Evolutionary conservation across 2,113 vertebrate species (phyloP).

Genomic region (Ptyas mucosa): DNA sequence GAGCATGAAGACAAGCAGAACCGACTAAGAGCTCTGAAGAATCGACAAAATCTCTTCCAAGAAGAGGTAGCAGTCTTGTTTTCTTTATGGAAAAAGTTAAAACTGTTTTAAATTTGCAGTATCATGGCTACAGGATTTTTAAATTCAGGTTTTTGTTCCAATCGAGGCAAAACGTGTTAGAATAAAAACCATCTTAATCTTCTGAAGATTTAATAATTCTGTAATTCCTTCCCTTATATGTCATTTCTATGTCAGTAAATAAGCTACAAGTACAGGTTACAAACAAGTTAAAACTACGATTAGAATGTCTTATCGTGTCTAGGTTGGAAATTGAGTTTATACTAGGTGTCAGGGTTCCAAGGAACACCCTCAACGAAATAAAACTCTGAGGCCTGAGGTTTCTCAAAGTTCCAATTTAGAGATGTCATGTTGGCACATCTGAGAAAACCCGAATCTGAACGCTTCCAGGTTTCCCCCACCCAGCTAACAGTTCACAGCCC

Average conservation of each 20-base stretch:
- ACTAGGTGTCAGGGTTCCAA: too few species aligned
- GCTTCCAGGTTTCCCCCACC: too few species aligned
- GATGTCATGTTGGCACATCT: too few species aligned
- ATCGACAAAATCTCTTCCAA: conserved; percentile 95
- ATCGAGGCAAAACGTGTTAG: neutral
- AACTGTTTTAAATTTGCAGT: neutral
- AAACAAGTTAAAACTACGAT: neutral
- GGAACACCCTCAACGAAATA: too few species aligned
- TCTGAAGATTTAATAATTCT: neutral
- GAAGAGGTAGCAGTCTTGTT: conserved; percentile 81
- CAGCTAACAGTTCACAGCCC: too few species aligned
- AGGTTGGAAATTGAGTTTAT: neutral
- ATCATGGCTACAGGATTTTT: neutral
- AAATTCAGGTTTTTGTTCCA: neutral
- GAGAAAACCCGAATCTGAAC: too few species aligned
- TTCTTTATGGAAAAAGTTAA: conserved; percentile 10
- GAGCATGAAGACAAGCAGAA: conserved; percentile 96
- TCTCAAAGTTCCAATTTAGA: too few species aligned
- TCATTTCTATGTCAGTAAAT: neutral
- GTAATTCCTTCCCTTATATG: neutral
- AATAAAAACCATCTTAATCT: neutral
- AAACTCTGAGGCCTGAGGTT: too few species aligned
- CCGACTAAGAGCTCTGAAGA: conserved; percentile 89
- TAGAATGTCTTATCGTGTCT: neutral
- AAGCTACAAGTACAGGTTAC: neutral